phyloP scores from a whole-genome alignment of 2,888 invertebrate species.

The Leptinotarsa rubiginosa region DNA sequence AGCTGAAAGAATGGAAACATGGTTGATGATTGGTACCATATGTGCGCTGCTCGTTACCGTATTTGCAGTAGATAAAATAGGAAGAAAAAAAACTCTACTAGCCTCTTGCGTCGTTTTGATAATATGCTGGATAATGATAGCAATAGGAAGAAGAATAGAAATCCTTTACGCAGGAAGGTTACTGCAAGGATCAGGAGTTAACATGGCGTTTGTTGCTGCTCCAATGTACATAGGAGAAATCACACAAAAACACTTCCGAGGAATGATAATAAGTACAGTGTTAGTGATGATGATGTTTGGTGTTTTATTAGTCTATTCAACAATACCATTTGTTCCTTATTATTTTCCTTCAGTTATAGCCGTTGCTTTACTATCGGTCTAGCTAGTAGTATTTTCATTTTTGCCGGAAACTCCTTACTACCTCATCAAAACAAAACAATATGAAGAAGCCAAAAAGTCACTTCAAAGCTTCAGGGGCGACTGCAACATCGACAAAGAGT shows the following conservation, averaged over 20 bases:
- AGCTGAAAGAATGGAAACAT: slow-evolving; percentile 53
- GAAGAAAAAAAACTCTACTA: slow-evolving; percentile 58
- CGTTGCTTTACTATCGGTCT: slow-evolving; percentile 53
- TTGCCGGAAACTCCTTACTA: slow-evolving; percentile 64
- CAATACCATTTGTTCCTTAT: slow-evolving; percentile 59
- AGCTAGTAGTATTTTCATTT: slow-evolving; percentile 58
- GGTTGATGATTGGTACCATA: slow-evolving; percentile 54
- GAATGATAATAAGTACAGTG: slow-evolving; percentile 60
- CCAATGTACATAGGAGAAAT: slow-evolving; percentile 64
- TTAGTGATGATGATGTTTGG: slow-evolving; percentile 63
- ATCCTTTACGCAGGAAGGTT: slow-evolving; percentile 57
- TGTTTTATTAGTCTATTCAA: slow-evolving; percentile 55
- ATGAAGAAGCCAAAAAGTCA: slow-evolving; percentile 56
- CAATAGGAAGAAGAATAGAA: slow-evolving; percentile 52
- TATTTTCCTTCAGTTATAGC: slow-evolving; percentile 60
- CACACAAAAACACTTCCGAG: slow-evolving; percentile 61
- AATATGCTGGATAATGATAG: slow-evolving; percentile 60
- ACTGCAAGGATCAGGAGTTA: slow-evolving; percentile 43
- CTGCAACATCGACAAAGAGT: slow-evolving; percentile 57
- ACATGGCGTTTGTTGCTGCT: slow-evolving; percentile 44
- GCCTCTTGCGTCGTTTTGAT: slow-evolving; percentile 56
- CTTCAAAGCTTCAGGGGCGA: slow-evolving; percentile 54
- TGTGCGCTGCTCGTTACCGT: slow-evolving; percentile 57
- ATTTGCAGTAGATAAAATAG: slow-evolving; percentile 55
- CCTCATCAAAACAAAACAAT: slow-evolving; percentile 55